Base-by-base conservation (phyloP, 2,797 vertebrate species). In the Fundulus diaphanus region DNA sequence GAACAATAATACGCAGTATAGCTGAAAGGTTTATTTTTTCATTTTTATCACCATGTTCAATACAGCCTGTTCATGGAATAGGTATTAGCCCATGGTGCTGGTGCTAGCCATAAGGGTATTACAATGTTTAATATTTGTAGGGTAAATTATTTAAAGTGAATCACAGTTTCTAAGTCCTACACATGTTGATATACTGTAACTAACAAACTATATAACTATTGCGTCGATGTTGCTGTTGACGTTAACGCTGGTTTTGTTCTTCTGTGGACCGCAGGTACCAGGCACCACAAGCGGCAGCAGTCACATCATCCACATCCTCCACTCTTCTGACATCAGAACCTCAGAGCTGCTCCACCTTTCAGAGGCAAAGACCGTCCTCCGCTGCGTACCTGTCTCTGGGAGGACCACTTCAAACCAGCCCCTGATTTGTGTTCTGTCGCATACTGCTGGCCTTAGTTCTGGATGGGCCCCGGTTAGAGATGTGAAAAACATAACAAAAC, bases 251-350 rank as follows among this genome's bases (percentile, higher is more conserved):
- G 65, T 78, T 67, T 46, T 76, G 66, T 37, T 70, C n/a, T 68
- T 42, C 37, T 29, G 29, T 70, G n/a, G 9, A 56, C 51, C 70
- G 33, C 88, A 96, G 95, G 92, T 95, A 94, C 87, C 94, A 95
- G 74, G 87, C 93, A 42, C 88, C 95, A 24, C 96, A 95, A 93
- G 92, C 93, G 48, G 93, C 96, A 3, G 93, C 95, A 61, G 85
- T 96, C 79, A 84, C 95, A 0, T 93, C 96, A n/a, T 96, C 97
- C 8, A 84, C 95, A 56, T 95, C 97, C 24, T 96, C 96, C 66
- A 94, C 90, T 70, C 92, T 95, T n/a, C 87, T 97, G 78, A 84
- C 91, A 72, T 92, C 95, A 40, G 89, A 90, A 80, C 86, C 93
- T 86, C 93, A 94, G 31, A 87, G 81, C 22, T 74, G 92, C 8